These are phyloP conservation scores for Psophia crepitans DNA, from an alignment of 2,113 vertebrate genomes.

Conservation along the genomic window DNA sequence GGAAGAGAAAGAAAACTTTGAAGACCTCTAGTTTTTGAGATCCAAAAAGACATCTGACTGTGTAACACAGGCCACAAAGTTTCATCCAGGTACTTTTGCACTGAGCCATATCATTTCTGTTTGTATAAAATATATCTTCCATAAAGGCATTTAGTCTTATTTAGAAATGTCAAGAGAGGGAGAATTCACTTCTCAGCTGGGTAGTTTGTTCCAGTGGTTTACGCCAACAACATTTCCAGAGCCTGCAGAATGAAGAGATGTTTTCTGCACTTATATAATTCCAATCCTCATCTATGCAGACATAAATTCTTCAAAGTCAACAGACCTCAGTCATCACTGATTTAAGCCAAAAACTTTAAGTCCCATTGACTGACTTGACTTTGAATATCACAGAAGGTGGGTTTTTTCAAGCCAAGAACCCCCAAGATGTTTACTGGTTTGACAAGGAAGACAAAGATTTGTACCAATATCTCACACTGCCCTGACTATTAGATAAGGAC, in stretches of 20 bases:
- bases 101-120: constrained; percentile 43
- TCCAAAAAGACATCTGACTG: constrained; percentile 4
- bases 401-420: not conserved
- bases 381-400: not conserved
- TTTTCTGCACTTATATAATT: constrained; percentile 34
- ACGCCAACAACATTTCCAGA: constrained; percentile 44
- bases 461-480: not conserved
- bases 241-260: constrained; percentile 29
- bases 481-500: not conserved
- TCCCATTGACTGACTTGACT: not conserved
- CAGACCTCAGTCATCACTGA: not conserved
- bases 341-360: not conserved
- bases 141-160: constrained; percentile 45
- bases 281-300: not conserved
- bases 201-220: constrained; percentile 57
- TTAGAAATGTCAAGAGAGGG: constrained; percentile 41
- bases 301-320: constrained; percentile 23
- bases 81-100: constrained; percentile 56
- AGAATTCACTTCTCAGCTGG: constrained; percentile 32
- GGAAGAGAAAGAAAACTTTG: not conserved
- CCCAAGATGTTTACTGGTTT: not conserved
- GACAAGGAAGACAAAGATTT: not conserved
- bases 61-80: not conserved
- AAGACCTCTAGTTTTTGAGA: not conserved
- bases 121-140: constrained; percentile 54